phyloP scores from a whole-genome alignment of 2,113 vertebrate species.

The Microtus ochrogaster region DNA sequence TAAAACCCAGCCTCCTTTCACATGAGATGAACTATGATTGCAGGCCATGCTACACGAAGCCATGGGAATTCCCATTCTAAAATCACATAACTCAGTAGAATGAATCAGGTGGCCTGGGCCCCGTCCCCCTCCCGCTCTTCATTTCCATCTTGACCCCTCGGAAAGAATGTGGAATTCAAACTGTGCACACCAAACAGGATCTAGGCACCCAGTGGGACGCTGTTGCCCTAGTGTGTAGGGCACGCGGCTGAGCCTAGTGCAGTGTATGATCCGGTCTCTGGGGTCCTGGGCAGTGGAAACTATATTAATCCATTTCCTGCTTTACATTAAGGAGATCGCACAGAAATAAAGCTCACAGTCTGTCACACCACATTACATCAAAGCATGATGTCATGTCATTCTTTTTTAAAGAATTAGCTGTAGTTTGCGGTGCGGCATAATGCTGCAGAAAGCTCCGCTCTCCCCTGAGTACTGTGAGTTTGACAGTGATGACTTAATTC shows the following conservation, averaged over 20 bases:
- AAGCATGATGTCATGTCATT: slow-evolving; percentile 84
- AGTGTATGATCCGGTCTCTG: not conserved
- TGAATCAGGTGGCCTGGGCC: not conserved
- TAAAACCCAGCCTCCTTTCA: not conserved
- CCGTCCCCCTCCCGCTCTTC: not conserved
- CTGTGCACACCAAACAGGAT: not conserved
- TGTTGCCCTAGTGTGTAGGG: fast-evolving
- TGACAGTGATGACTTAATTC: slow-evolving; percentile 79
- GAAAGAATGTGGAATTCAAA: not conserved
- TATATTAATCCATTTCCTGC: slow-evolving; percentile 55
- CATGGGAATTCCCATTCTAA: not conserved
- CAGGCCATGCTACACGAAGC: not conserved
- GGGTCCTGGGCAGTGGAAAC: slow-evolving; percentile 63
- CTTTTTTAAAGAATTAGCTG: slow-evolving; percentile 77
- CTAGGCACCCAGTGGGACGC: not conserved
- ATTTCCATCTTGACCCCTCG: not conserved
- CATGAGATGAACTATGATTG: not conserved
- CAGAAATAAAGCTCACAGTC: slow-evolving; percentile 82
- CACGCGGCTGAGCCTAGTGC: not conserved
- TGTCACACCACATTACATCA: slow-evolving; percentile 84
- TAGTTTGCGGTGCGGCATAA: slow-evolving; percentile 82
- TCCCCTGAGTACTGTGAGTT: slow-evolving; percentile 82
- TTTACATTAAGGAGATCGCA: slow-evolving; percentile 65
- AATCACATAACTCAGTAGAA: not conserved
- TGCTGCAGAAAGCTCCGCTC: slow-evolving; percentile 82